These are phyloP conservation scores for Hormaphis cornu DNA, from an alignment of 1,140 invertebrate species.

Conservation along the genomic window DNA sequence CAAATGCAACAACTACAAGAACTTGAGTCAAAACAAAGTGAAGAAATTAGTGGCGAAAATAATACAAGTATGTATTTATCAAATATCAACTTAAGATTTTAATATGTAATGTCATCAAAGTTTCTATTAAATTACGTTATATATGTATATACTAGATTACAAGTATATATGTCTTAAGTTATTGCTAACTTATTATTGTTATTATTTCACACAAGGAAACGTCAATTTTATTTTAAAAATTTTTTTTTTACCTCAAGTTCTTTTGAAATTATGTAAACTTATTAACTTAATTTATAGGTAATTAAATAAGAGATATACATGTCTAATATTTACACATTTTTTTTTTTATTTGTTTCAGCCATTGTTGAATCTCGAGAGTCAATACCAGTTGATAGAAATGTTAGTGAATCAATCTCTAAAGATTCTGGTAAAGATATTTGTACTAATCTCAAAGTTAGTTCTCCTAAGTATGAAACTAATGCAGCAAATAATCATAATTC, in stretches of 20 bases:
- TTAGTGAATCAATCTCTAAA: slow-evolving; percentile 17
- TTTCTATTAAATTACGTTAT: too few relatives aligned
- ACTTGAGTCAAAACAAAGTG: slow-evolving; percentile 41
- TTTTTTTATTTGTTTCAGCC: neutral
- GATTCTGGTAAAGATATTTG: neutral
- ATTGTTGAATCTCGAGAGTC: neutral
- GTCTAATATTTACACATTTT: neutral
- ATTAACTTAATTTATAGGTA: too few relatives aligned
- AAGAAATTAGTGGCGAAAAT: neutral
- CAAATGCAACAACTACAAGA: slow-evolving; percentile 81
- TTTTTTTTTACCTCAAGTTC: too few relatives aligned
- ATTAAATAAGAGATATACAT: too few relatives aligned
- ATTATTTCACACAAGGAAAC: too few relatives aligned
- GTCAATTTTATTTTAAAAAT: too few relatives aligned
- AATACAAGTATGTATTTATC: slow-evolving; percentile 1
- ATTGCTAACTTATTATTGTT: too few relatives aligned
- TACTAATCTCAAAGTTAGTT: slow-evolving; percentile 1
- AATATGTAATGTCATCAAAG: too few relatives aligned
- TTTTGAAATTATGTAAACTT: too few relatives aligned
- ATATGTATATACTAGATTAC: too few relatives aligned
- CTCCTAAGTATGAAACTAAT: neutral
- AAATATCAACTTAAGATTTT: neutral
- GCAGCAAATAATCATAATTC: neutral
- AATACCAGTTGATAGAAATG: neutral
- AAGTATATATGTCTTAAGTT: too few relatives aligned